phyloP scores from a whole-genome alignment of 2,888 invertebrate genomes.

The Tetramorium bicarinatum region DNA sequence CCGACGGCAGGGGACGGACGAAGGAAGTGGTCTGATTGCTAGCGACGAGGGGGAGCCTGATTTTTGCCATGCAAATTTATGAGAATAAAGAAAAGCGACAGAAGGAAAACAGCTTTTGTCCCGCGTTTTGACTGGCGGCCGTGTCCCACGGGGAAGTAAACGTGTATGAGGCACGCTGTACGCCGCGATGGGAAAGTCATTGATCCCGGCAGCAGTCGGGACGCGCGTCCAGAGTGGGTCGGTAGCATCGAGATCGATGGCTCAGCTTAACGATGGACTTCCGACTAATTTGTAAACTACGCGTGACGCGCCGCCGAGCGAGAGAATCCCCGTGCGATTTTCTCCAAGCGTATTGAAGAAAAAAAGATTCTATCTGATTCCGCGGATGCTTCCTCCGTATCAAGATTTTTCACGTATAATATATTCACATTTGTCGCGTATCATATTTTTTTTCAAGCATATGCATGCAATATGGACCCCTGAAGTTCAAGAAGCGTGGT shows the following conservation, averaged over 20 bases:
- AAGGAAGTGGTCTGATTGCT: slow-evolving; percentile 38
- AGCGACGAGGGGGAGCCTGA: slow-evolving; percentile 69
- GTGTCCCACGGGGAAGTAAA: slow-evolving; percentile 13
- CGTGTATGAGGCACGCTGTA: not conserved
- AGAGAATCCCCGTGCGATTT: not conserved
- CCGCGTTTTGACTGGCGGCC: slow-evolving; percentile 40
- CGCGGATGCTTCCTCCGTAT: not conserved
- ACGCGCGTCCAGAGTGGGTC: slow-evolving; percentile 30
- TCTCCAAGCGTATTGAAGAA: not conserved
- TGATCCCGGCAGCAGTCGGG: slow-evolving; percentile 37
- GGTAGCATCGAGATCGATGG: slow-evolving; percentile 27
- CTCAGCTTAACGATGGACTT: slow-evolving; percentile 28
- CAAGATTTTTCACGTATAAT: not conserved
- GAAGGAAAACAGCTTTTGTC: slow-evolving; percentile 47
- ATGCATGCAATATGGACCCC: too few species aligned
- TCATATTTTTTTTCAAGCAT: not conserved
- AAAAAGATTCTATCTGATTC: not conserved
- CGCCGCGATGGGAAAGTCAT: slow-evolving; percentile 44
- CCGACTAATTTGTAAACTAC: slow-evolving; percentile 45
- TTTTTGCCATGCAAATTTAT: slow-evolving; percentile 77
- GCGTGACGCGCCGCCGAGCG: not conserved
- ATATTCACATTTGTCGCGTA: not conserved
- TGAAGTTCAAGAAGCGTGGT: not conserved
- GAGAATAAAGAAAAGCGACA: slow-evolving; percentile 54
- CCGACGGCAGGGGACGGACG: not conserved